phyloP scores from a whole-genome alignment of 2,797 vertebrate genomes.

The Gambusia yucatana region DNA sequence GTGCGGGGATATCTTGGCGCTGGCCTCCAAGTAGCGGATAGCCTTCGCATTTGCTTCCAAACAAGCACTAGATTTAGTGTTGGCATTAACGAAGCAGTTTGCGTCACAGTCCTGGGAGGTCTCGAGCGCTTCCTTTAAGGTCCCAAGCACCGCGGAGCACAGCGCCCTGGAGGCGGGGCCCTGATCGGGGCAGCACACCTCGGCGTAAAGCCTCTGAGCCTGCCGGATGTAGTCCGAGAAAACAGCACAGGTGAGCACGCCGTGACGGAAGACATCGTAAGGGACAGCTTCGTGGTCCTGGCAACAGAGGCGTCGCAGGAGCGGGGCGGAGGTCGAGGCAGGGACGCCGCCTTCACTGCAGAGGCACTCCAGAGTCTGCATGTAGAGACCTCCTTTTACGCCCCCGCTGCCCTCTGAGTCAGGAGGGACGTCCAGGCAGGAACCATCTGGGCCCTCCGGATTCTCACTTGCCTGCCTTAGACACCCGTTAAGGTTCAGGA shows the following conservation, averaged over 20 bases:
- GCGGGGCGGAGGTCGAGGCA: constrained; percentile 79
- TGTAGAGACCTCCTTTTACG: constrained; percentile 88
- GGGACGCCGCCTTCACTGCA: constrained; percentile 86
- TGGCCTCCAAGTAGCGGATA: constrained; percentile 87
- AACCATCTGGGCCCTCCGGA: constrained; percentile 36
- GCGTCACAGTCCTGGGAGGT: constrained; percentile 60
- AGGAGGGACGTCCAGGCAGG: constrained; percentile 20
- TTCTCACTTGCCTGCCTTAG: constrained; percentile 59
- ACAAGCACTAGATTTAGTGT: constrained; percentile 64
- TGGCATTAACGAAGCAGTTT: constrained; percentile 55
- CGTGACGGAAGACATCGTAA: constrained; percentile 90
- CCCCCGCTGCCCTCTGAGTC: constrained; percentile 70
- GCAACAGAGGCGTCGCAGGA: constrained; percentile 88
- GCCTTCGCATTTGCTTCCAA: constrained; percentile 76
- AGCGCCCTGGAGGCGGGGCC: constrained; percentile 78
- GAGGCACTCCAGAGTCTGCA: constrained; percentile 86
- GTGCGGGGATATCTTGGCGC: constrained; percentile 89
- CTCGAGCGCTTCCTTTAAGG: constrained; percentile 87
- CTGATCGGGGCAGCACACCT: constrained; percentile 78
- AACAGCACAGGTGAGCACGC: constrained; percentile 89
- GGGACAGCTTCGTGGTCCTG: constrained; percentile 92
- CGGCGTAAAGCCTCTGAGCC: constrained; percentile 84
- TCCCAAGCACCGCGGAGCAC: constrained; percentile 86
- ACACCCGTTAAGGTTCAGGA: constrained; percentile 79
- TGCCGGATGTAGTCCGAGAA: constrained; percentile 90